Percentiles rank a stretch among this genome's conserved stretches.
These are phyloP conservation scores for Anastrepha ludens DNA, from an alignment of 1,140 invertebrate genomes.

Conservation along the genomic window DNA sequence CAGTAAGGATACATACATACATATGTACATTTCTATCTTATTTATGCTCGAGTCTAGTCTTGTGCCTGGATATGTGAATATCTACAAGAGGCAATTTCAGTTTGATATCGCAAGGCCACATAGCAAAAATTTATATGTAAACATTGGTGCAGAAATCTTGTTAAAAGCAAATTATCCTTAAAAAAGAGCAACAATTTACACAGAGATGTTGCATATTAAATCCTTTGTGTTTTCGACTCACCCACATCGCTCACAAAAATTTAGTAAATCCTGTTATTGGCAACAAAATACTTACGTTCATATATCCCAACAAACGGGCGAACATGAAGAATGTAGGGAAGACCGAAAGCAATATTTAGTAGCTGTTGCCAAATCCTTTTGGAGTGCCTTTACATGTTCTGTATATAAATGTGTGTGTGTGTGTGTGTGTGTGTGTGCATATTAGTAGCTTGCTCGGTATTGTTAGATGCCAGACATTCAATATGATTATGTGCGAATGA, in stretches of 20 bases:
- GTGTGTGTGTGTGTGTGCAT: not conserved
- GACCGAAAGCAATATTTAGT: too few species aligned
- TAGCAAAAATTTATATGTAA: too few species aligned
- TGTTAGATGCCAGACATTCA: constrained; percentile 1
- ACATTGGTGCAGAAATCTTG: not conserved
- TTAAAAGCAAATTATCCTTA: not conserved
- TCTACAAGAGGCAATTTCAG: not conserved
- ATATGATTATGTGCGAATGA: constrained; percentile 4
- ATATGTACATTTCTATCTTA: too few species aligned
- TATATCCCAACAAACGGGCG: not conserved
- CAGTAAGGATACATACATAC: too few species aligned
- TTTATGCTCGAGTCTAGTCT: not conserved
- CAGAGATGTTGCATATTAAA: not conserved
- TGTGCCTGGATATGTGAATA: not conserved
- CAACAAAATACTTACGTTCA: not conserved
- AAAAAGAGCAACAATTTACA: not conserved
- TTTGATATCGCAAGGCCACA: too few species aligned
- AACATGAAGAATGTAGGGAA: too few species aligned
- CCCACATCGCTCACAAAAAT: not conserved
- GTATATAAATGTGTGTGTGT: not conserved
- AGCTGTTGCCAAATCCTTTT: too few species aligned
- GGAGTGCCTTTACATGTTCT: too few species aligned
- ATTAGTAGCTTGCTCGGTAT: not conserved
- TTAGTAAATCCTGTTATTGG: not conserved
- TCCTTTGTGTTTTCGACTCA: not conserved